Evolutionary conservation across 2,888 invertebrate species (phyloP).

Genomic region (Mechanitis messenoides): DNA sequence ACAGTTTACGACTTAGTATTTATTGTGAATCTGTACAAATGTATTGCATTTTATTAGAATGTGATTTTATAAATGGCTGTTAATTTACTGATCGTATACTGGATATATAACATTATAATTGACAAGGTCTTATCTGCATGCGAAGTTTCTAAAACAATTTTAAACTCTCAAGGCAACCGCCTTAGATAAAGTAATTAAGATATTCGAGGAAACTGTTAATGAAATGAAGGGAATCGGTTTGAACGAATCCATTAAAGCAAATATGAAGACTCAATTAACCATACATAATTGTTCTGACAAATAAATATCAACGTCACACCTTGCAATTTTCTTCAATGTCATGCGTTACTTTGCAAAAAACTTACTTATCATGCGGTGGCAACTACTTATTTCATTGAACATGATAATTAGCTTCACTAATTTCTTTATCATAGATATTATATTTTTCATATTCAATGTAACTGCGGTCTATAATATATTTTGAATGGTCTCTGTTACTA

Average conservation of each 20-base stretch:
- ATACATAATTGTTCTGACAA: conserved; percentile 42
- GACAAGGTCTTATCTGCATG: conserved; percentile 48
- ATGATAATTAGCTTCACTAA: neutral
- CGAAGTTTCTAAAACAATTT: conserved; percentile 57
- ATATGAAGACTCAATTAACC: conserved; percentile 47
- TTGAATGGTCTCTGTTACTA: neutral
- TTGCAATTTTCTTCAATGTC: conserved; percentile 21
- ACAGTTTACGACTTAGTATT: conserved; percentile 42
- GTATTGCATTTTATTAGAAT: conserved; percentile 40
- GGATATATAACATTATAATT: conserved; percentile 37
- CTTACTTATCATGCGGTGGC: neutral
- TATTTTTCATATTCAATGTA: no score
- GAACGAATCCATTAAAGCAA: conserved; percentile 62
- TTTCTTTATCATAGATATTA: neutral
- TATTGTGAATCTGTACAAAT: conserved; percentile 35
- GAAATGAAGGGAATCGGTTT: conserved; percentile 57
- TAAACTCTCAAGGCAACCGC: conserved; percentile 44
- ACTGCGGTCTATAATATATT: neutral
- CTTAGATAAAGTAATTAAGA: conserved; percentile 63
- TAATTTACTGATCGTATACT: conserved; percentile 22
- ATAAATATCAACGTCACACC: conserved; percentile 26
- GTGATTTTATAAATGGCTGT: conserved; percentile 41
- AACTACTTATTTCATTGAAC: neutral
- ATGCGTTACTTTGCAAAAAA: no score
- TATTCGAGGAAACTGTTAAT: conserved; percentile 49